Percentiles rank a stretch among this genome's conserved stretches.
Conservation (phyloP, 2,888 invertebrate genomes). For the Hyalella azteca region DNA sequence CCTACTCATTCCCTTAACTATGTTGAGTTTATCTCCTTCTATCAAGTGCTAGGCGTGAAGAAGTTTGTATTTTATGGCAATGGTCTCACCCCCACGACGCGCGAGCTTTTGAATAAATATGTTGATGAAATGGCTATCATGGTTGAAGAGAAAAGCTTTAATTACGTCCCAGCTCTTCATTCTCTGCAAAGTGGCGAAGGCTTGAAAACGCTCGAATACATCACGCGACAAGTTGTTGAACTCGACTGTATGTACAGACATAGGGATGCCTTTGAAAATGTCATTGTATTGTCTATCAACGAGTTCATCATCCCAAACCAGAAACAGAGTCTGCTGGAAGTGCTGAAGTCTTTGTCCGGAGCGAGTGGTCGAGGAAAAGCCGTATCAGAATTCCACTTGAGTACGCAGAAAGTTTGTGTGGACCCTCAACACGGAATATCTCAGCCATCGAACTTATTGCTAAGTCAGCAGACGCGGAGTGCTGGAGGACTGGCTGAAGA, state of each 20-base stretch:
- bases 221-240: conserved; percentile 46
- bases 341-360: conserved; percentile 29
- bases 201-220: conserved; percentile 18
- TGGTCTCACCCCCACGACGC: conserved; percentile 50
- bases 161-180: conserved; percentile 25
- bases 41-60: conserved; percentile 48
- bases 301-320: conserved; percentile 47
- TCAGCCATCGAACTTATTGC: conserved; percentile 38
- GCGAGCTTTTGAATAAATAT: conserved; percentile 50
- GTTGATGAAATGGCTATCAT: conserved; percentile 48
- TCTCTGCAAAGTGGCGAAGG: conserved; percentile 24
- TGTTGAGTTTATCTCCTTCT: conserved; percentile 54
- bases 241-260: conserved; percentile 55
- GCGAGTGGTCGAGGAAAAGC: conserved; percentile 35
- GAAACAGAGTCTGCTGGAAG: conserved; percentile 44
- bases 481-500: conserved; percentile 38
- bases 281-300: conserved; percentile 45
- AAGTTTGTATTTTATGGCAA: conserved; percentile 51
- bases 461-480: conserved; percentile 47
- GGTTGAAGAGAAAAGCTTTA: conserved; percentile 54
- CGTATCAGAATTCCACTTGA: conserved; percentile 50
- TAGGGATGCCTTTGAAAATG: conserved; percentile 51
- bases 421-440: conserved; percentile 39
- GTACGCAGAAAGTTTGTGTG: conserved; percentile 49
- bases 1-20: conserved; percentile 42